Percentiles rank a stretch among this genome's conserved stretches.
Conservation (phyloP, 2,888 invertebrate genomes). For the Leucozona laternaria region DNA sequence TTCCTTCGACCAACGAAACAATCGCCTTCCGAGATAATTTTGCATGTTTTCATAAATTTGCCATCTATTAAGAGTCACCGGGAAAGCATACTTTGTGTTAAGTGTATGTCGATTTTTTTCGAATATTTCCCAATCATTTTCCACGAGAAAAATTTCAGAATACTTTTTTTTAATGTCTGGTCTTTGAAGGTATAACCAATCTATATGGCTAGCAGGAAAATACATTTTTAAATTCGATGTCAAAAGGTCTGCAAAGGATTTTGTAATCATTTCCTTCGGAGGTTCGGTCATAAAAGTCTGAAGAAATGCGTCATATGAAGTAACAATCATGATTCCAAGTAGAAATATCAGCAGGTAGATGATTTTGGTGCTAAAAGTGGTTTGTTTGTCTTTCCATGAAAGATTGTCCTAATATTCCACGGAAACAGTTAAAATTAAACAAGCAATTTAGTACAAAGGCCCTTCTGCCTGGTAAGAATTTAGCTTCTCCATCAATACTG, state of each 20-base stretch:
- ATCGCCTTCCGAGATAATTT: no score
- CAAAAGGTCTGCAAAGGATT: neutral
- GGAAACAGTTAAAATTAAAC: neutral
- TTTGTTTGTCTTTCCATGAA: neutral
- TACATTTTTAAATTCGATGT: neutral
- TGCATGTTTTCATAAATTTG: no score
- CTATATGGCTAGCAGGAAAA: neutral
- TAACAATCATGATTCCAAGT: constrained; percentile 11
- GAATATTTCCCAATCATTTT: neutral
- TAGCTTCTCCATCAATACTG: neutral
- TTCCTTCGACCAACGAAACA: no score
- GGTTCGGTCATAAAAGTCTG: neutral
- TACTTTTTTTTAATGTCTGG: neutral
- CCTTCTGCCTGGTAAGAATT: no score
- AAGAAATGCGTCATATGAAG: constrained; percentile 21
- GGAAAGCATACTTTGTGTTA: neutral
- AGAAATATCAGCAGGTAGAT: neutral
- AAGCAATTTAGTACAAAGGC: neutral
- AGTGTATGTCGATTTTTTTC: neutral
- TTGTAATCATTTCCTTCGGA: neutral
- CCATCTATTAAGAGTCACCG: neutral
- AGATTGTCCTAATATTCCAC: neutral
- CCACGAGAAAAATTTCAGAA: neutral
- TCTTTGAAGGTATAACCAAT: neutral
- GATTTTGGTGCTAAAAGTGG: neutral